Conservation (phyloP, 2,797 vertebrate genomes). For the Antennarius maculatus region DNA sequence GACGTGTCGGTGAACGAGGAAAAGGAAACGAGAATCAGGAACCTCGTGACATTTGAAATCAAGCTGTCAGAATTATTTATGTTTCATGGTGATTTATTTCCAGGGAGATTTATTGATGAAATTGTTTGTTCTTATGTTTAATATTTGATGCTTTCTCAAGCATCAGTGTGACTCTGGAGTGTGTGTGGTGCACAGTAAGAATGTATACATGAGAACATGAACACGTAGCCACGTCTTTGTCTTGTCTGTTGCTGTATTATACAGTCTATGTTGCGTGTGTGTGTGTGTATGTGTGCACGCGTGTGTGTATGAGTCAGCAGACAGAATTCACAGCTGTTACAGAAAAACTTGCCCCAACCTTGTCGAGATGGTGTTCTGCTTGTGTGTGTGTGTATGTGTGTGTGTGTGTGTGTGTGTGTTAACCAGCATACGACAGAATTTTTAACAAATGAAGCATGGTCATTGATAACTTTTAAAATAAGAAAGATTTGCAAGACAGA, state of each 20-base stretch:
- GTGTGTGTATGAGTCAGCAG: conserved; percentile 45
- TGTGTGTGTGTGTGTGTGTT: conserved; percentile 73
- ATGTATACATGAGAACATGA: conserved; percentile 8
- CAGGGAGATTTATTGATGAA: background rate
- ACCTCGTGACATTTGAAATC: too few species aligned
- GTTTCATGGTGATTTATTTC: background rate
- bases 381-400: conserved; percentile 36
- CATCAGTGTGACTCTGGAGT: background rate
- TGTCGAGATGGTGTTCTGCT: conserved; percentile 60
- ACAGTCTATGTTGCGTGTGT: conserved; percentile 1
- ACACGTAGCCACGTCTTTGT: conserved; percentile 7
- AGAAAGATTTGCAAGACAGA: conserved; percentile 44
- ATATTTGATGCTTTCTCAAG: background rate
- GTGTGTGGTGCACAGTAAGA: conserved; percentile 7
- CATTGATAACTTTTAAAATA: conserved; percentile 73
- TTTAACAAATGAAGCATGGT: conserved; percentile 83
- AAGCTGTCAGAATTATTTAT: background rate
- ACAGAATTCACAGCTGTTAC: conserved; percentile 79
- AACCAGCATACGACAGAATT: conserved; percentile 71
- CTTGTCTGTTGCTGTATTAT: conserved; percentile 30
- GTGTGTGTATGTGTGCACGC: conserved; percentile 49
- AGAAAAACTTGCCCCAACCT: conserved; percentile 67
- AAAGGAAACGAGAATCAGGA: too few species aligned
- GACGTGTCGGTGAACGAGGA: background rate
- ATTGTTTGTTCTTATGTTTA: background rate